Base-by-base conservation (phyloP, 2,888 invertebrate species). In the Ichneumoninae sp. region DNA sequence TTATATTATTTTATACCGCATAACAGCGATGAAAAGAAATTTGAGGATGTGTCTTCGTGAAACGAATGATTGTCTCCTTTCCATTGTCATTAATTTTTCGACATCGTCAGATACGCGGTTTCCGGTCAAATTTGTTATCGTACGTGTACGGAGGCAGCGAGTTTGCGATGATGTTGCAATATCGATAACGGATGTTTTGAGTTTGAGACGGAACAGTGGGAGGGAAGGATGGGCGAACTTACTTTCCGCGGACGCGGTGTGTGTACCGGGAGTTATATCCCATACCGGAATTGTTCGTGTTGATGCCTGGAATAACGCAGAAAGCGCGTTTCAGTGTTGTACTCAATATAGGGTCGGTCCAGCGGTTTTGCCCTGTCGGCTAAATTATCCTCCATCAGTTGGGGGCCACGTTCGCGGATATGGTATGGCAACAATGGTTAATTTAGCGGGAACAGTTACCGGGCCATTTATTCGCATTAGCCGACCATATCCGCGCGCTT, bases 341-440 rank as follows among this genome's bases (percentile, higher is more conserved):
- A 76, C 81, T 78, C 83, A 81, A 86, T 83, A 77, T 85, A 89
- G 87, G 88, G 81, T 83, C 85, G 85, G 79, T 80, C 65, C 85
- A 84, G 79, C 85, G 86, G 85, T 87, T 88, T 88, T 87, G 87
- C 85, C 60, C 69, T 85, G 85, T 85, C 88, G 87, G 89, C 87
- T 90, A 91, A 92, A 92, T 92, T 92, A 92, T 90, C 92, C 92
- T 90, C 89, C 92, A 90, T 92, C 91, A 91, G 91, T 90, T 91
- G 69, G 65, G 36, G 89, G 91, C 89, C 87, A 87, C 88, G 88
- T 89, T 88, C 87, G 60, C 40, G 89, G 88, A 88, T 87, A 88
- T 88, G 87, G 88, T 88, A 70, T 83, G 85, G 83, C 89, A 88
- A 92, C 92, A 92, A 92, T 91, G 87, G 91, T 90, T 91, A 92